Base-by-base conservation (phyloP, 35 echinoderm and acorn worm species). In the Lytechinus pictus region DNA sequence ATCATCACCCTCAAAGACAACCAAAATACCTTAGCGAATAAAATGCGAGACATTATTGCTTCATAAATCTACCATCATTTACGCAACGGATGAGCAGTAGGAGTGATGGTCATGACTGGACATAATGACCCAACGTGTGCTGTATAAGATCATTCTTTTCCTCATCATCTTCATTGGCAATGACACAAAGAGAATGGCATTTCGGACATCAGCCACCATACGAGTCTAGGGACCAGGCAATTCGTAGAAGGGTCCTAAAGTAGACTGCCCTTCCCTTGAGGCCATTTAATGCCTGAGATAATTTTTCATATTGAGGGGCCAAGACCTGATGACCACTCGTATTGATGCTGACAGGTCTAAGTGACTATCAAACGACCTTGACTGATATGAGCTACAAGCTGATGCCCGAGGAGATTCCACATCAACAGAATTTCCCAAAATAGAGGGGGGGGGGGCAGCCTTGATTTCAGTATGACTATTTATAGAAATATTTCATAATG, bases 151-250 rank as follows among this genome's bases (percentile, higher is more conserved):
- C 19, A 24, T 79, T 79, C 66, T 24, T 79, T 79, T 24, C 66
- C 66, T 79, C 19, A 79, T 79, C 19, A 14, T 24, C 66, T 24
- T 24, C 19, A 79, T n/a, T 79, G 66, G 66, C 16, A 79, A 79
- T n/a, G 66, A 79, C 66, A 79, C 14, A 79, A 79, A 79, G 66
- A 79, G 66, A 79, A 79, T 79, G 66, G 66, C 66, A 79, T 79
- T 79, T 79, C 66, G 66, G 66, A 79, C 66, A 79, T 79, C 21
- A n/a, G 19, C 14, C 66, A 79, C 14, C 19, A n/a, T 24, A 79
- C 5, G n/a, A 79, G 19, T 79, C 66, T n/a, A 79, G 66, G n/a
- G 66, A 79, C 66, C 66, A 79, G 19, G 66, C 19, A 79, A 24
- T 24, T 79, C 66, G n/a, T 79, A 16, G 33, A 44, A 44, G 33